Base-by-base conservation (phyloP, 2,797 vertebrate species). In the Sebastes aleutianus region DNA sequence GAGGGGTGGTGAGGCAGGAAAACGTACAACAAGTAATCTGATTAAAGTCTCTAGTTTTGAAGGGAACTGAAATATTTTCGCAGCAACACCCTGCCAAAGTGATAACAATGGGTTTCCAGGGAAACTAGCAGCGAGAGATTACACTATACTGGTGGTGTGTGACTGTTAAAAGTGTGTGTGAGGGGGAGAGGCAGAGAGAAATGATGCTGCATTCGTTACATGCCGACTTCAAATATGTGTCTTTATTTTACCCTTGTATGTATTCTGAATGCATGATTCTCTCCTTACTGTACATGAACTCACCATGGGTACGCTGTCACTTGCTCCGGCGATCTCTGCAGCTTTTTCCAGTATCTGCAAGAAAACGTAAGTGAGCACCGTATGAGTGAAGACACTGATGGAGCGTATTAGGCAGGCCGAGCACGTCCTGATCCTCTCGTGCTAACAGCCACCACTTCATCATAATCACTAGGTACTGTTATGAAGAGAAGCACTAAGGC, bases 331-430 rank as follows among this genome's bases (percentile, higher is more conserved):
- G 61, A 99, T 97, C 85, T 99, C 97, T 84, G 98, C 98, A 87
- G 98, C 98, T 89, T 99, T 99, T 93, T 99, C 98, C 93, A 99
- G 95, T 92, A 99, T 99, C 98, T 99, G 95, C 63, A 86, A 50
- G 58, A 68, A 77, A 73, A 59, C 29, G 13, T 16, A 29, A 79
- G 32, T 1, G 16, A 76, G 58, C 1, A 4, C 10, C 1, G 12
- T 27, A 26, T 78, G 68, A 90, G 57, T 29, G 39, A 75, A 70
- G 29, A 47, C 67, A 36, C 11, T 14, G 53, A 87, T 22, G 63
- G 29, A 54, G 77, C 2, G 70, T 74, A 84, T 87, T 79, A 87
- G 79, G 54, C 36, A 80, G 70, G 66, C 78, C 2, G 43, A 77
- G 85, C 82, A 85, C n/a, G 4, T 87, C 70, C 72, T 62, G 78